A percentile compares a stretch with the other conserved stretches of the same genome.
phyloP scores from a whole-genome alignment of 2,113 vertebrate genomes.

The Crotalus helleri region DNA sequence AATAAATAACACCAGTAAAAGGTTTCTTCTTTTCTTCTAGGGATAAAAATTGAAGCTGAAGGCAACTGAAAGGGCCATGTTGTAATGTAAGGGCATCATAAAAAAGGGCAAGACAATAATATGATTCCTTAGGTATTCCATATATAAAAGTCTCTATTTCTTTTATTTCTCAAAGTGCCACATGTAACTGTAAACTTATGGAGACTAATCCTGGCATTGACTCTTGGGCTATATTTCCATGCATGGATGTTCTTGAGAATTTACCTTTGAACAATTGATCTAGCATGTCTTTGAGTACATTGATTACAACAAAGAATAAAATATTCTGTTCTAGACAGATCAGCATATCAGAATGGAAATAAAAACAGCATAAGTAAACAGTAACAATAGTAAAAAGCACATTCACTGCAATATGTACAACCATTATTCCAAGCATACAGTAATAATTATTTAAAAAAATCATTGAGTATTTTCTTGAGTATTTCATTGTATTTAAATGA shows the following conservation, averaged over 20 bases:
- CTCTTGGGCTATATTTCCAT: neutral
- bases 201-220: neutral
- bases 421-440: neutral
- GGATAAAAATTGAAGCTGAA: neutral
- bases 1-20: neutral
- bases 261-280: neutral
- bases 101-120: neutral
- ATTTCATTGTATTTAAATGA: neutral
- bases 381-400: neutral
- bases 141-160: neutral
- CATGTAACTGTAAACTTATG: neutral
- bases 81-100: neutral
- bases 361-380: neutral
- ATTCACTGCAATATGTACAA: neutral
- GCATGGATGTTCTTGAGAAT: neutral
- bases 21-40: neutral
- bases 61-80: neutral
- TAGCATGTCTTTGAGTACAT: neutral
- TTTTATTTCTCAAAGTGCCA: neutral
- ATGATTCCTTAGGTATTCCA: neutral
- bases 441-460: neutral
- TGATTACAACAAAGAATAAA: neutral
- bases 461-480: neutral
- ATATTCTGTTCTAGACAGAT: neutral
- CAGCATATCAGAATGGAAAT: neutral